Evolutionary conservation across 2,888 invertebrate genomes (phyloP).

Genomic region (Sphinx pinastri): DNA sequence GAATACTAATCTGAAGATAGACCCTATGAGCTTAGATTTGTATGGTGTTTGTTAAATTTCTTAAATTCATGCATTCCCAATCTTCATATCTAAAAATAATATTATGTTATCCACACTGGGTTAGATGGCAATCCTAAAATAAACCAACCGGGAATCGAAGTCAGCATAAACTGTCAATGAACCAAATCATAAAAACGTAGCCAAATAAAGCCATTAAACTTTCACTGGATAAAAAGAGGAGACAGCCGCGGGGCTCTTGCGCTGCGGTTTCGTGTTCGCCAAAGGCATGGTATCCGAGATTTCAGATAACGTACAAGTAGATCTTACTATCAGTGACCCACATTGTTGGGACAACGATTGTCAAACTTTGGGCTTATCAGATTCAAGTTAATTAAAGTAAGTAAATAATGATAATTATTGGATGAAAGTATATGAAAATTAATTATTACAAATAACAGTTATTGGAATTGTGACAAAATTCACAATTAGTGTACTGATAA

Average conservation of each 20-base stretch:
- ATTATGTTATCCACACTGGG: too few species aligned
- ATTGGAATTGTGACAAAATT: too few species aligned
- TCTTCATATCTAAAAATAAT: too few species aligned
- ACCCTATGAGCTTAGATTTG: too few species aligned
- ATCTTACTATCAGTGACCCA: slow-evolving; percentile 54
- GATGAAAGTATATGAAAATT: not conserved
- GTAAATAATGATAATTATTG: not conserved
- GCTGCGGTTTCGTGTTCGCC: slow-evolving; percentile 27
- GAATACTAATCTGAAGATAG: too few species aligned
- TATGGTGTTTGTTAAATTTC: too few species aligned
- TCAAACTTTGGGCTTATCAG: slow-evolving; percentile 32
- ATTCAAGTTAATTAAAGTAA: not conserved
- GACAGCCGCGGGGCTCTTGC: slow-evolving; percentile 30
- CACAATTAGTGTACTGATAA: too few species aligned
- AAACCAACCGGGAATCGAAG: too few species aligned
- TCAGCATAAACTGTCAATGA: not conserved
- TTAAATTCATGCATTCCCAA: too few species aligned
- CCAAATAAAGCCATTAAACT: slow-evolving; percentile 34
- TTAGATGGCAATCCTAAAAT: too few species aligned
- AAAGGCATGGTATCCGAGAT: slow-evolving; percentile 42
- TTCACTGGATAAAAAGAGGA: slow-evolving; percentile 42
- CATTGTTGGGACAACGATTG: slow-evolving; percentile 39
- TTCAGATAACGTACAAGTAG: slow-evolving; percentile 43
- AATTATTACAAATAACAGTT: not conserved
- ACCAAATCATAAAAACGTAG: not conserved